Evolutionary conservation across 1,140 invertebrate species (phyloP).

Genomic region (Neoseiulus cucumeris): DNA sequence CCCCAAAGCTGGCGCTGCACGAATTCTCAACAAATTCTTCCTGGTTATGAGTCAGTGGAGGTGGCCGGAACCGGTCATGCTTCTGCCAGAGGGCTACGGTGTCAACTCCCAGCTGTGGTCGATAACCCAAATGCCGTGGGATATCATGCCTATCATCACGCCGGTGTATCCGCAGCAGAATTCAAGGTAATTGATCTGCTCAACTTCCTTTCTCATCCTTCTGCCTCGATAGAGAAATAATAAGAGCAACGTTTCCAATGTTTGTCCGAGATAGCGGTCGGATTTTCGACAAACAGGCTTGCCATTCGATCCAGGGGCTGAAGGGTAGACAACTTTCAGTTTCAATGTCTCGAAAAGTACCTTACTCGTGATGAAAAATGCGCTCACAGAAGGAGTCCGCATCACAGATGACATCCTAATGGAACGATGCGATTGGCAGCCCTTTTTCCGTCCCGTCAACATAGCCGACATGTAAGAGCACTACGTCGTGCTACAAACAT

Average conservation of each 20-base stretch:
- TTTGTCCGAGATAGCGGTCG: too few relatives aligned
- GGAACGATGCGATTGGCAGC: not conserved
- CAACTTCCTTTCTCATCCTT: too few relatives aligned
- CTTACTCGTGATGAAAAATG: constrained; percentile 9
- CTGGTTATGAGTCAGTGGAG: constrained; percentile 3
- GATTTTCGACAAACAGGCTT: too few relatives aligned
- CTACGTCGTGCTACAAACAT: not conserved
- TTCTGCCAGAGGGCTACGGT: not conserved
- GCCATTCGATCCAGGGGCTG: too few relatives aligned
- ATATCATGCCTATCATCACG: constrained; percentile 5
- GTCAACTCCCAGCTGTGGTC: not conserved
- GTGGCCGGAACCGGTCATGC: constrained; percentile 3
- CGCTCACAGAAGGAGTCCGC: not conserved
- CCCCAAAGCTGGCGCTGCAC: constrained; percentile 2
- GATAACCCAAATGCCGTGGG: constrained; percentile 3
- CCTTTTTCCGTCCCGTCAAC: not conserved
- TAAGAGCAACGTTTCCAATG: too few relatives aligned
- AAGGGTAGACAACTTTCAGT: too few relatives aligned
- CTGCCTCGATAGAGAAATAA: too few relatives aligned
- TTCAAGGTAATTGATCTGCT: constrained; percentile 3
- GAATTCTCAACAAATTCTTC: not conserved
- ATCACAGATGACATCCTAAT: not conserved
- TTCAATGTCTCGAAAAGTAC: constrained; percentile 6
- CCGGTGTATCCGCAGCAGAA: constrained; percentile 5
- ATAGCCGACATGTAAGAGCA: not conserved